Conservation (phyloP, 2,888 invertebrate species). For the Andrena hattorfiana region DNA sequence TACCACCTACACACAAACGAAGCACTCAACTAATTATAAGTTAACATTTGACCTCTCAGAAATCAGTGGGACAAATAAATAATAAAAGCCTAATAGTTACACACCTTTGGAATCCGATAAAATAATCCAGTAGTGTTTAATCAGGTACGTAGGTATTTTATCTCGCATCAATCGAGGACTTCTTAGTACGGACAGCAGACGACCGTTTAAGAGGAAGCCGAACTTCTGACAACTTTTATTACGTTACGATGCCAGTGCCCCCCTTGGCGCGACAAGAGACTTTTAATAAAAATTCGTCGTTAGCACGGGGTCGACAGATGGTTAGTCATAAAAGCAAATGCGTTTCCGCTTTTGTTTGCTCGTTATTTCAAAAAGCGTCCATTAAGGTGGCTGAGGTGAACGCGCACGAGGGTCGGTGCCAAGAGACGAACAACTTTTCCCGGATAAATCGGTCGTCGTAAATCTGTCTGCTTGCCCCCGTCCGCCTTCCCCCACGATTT, state of each 20-base stretch:
- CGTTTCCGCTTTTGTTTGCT: slow-evolving; percentile 75
- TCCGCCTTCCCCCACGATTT: slow-evolving; percentile 67
- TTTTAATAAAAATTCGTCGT: slow-evolving; percentile 58
- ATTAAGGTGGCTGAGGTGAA: slow-evolving; percentile 67
- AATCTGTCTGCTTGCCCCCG: slow-evolving; percentile 79
- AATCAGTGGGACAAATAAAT: no score
- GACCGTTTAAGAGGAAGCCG: not conserved
- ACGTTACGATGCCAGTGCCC: not conserved
- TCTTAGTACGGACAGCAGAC: no score
- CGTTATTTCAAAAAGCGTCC: slow-evolving; percentile 79
- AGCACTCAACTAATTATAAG: no score
- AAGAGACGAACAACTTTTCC: slow-evolving; percentile 72
- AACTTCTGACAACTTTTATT: slow-evolving; percentile 11
- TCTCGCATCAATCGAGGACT: no score
- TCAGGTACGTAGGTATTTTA: no score
- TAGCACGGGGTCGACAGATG: slow-evolving; percentile 46
- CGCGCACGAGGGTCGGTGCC: slow-evolving; percentile 54
- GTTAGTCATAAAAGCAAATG: slow-evolving; percentile 62
- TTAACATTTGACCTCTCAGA: no score
- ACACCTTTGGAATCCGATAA: no score
- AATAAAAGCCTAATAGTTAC: no score
- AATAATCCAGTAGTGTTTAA: no score
- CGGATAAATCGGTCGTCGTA: slow-evolving; percentile 81
- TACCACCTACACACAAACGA: no score
- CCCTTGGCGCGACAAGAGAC: slow-evolving; percentile 11